These are phyloP conservation scores for Hypsibius dujardini DNA, from an alignment of 1,140 invertebrate species.

Conservation along the genomic window DNA sequence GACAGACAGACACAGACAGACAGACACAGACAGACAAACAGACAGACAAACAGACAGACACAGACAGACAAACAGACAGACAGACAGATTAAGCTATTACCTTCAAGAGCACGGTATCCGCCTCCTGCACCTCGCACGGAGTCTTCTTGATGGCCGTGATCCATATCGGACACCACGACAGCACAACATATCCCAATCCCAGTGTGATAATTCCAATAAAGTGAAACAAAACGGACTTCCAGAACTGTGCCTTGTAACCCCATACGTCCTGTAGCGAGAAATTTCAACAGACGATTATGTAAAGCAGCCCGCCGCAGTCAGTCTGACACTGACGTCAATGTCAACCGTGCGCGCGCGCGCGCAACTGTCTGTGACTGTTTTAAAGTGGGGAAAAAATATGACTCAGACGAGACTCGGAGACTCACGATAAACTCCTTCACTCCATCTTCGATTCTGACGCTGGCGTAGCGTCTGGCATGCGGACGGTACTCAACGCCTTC, in stretches of 20 bases:
- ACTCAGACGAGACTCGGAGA: background rate
- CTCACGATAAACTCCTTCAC: background rate
- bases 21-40: too few relatives aligned
- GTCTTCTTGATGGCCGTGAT: background rate
- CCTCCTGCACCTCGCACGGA: background rate
- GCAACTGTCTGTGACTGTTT: background rate
- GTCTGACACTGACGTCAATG: background rate
- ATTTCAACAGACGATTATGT: background rate
- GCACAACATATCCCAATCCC: background rate
- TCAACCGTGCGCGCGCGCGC: background rate
- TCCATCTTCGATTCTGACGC: background rate
- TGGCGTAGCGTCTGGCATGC: background rate
- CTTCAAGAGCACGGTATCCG: conserved; percentile 1
- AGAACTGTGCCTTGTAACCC: background rate
- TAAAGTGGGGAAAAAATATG: background rate
- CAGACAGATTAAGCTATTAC: background rate
- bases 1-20: too few relatives aligned
- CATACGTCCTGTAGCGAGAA: background rate
- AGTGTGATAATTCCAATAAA: background rate
- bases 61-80: too few relatives aligned
- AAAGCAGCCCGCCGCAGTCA: background rate
- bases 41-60: too few relatives aligned
- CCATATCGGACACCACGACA: conserved; percentile 11
- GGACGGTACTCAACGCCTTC: background rate
- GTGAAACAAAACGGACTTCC: background rate